Evolutionary conservation across 2,888 invertebrate species (phyloP).

Genomic region (Caenorhabditis macrosperma): DNA sequence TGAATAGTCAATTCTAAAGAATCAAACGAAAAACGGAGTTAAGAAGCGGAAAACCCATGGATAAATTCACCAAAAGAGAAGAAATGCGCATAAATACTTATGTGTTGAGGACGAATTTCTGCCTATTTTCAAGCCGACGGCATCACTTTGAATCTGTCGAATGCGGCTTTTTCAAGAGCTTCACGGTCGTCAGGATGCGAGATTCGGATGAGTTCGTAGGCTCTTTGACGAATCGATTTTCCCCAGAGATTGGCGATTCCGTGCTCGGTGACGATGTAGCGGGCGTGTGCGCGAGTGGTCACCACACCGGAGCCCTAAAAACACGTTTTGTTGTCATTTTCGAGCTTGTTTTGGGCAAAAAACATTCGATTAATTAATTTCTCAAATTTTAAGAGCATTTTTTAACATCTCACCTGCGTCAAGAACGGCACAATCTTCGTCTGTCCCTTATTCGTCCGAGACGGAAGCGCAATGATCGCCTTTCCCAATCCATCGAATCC

Average conservation of each 20-base stretch:
- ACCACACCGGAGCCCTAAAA: slow-evolving; percentile 91
- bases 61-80: not conserved
- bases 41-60: slow-evolving; percentile 1
- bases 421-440: slow-evolving; percentile 90
- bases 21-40: too few species aligned
- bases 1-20: too few species aligned
- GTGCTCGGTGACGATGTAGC: slow-evolving; percentile 93
- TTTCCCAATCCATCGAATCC: slow-evolving; percentile 90
- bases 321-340: not conserved
- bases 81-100: too few species aligned
- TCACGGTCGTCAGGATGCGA: slow-evolving; percentile 92
- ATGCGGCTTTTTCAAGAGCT: slow-evolving; percentile 89
- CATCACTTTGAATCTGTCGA: slow-evolving; percentile 84
- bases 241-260: slow-evolving; percentile 81
- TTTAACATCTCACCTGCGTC: slow-evolving; percentile 85
- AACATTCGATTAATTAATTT: too few species aligned
- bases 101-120: not conserved
- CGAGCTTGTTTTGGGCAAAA: too few species aligned
- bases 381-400: too few species aligned
- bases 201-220: slow-evolving; percentile 90
- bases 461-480: slow-evolving; percentile 90
- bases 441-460: slow-evolving; percentile 87
- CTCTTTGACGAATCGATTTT: slow-evolving; percentile 85
- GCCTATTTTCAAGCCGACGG: slow-evolving; percentile 20
- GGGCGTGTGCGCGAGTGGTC: slow-evolving; percentile 91